Evolutionary conservation across 2,113 vertebrate genomes (phyloP), one percentile per base, ranked within the genome.

Genomic region (Cygnus buccinator): DNA sequence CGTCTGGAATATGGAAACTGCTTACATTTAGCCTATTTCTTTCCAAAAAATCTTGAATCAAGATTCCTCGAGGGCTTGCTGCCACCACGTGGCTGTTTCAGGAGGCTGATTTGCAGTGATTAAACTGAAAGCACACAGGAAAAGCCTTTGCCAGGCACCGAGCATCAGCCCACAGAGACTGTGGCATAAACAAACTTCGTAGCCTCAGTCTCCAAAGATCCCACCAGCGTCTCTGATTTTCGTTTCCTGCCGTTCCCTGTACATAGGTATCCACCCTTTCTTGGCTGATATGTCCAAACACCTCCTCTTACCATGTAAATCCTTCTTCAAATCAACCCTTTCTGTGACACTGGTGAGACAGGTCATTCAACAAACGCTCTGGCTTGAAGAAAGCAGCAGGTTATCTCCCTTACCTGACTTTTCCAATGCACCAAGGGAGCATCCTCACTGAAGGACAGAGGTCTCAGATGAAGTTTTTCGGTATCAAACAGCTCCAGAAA

Each of bases 81-180:
- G 97, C 97, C 98, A 98, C 84, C 98, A 6, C 29, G 97, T 97
- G 98, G 96, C 73, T 13, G 23, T 14, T 44, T 33, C 6, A 18
- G 87, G 87, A 63, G 52, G 35, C 37, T 19, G 62, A 17, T 67
- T 46, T 73, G 75, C 37, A 61, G 50, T 44, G 16, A 15, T 17
- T 11, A 25, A 62, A 61, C 22, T 1, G 2, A 67, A 89, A 73
- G 0, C 20, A 7, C 26, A 21, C 5, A 13, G 25, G 33, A 62
- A 15, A 17, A 3, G 19, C 6, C 13, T 55, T 44, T 43, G 39
- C 14, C 31, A 44, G 43, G 13, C 35, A 25, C 25, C 10, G 4
- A 0, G 5, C 4, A 6, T 13, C 76, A 82, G n/a, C 9, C 44
- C 6, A 2, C 3, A 13, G 3, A 21, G 33, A 10, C 12, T n/a